Evolutionary conservation across 2,888 invertebrate species (phyloP).

Genomic region (Apodemia zela): DNA sequence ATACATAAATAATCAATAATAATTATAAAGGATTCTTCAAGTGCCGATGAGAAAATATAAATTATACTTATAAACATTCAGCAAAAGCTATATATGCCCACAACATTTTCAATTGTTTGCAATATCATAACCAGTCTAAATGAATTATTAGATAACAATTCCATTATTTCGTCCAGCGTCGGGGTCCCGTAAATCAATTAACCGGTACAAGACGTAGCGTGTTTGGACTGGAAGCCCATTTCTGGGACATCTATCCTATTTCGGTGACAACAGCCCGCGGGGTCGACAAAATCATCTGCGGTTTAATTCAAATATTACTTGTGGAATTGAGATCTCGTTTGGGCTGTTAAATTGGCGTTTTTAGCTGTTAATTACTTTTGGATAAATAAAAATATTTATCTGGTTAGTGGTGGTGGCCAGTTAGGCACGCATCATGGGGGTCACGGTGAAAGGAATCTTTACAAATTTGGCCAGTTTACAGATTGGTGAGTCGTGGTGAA

Average conservation of each 20-base stretch:
- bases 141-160: constrained; percentile 21
- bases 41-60: too few species aligned
- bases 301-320: constrained; percentile 75
- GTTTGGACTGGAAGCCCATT: constrained; percentile 63
- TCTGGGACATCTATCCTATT: constrained; percentile 57
- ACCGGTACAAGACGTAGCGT: constrained; percentile 61
- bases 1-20: too few species aligned
- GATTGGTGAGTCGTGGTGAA: too few species aligned
- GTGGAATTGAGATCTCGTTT: constrained; percentile 60
- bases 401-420: too few species aligned
- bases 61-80: too few species aligned
- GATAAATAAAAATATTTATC: not conserved
- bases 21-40: too few species aligned
- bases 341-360: constrained; percentile 38
- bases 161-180: constrained; percentile 31
- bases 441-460: too few species aligned
- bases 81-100: too few species aligned
- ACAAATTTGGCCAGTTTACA: too few species aligned
- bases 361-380: constrained; percentile 6
- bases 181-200: constrained; percentile 69
- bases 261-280: constrained; percentile 55
- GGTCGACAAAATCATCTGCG: constrained; percentile 55
- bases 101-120: constrained; percentile 1
- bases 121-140: constrained; percentile 18
- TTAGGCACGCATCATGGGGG: too few species aligned